These are phyloP conservation scores for Neoascia interrupta DNA, from an alignment of 2,888 invertebrate species.

Conservation along the genomic window DNA sequence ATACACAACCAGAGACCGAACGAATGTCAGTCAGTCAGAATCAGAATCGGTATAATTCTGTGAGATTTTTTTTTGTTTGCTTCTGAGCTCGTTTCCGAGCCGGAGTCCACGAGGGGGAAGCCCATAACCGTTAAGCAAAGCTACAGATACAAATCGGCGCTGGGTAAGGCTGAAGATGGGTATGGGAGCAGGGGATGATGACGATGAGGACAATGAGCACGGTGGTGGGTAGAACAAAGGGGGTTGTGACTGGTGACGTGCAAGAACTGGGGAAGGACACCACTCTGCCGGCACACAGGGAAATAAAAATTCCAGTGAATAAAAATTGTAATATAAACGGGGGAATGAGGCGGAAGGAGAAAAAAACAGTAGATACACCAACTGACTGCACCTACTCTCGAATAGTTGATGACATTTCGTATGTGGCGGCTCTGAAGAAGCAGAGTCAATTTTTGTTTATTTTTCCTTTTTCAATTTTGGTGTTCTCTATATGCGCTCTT, in stretches of 20 bases:
- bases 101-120: conserved; percentile 1
- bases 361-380: conserved; percentile 4
- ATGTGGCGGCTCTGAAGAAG: conserved; percentile 21
- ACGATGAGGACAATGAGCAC: conserved; percentile 35
- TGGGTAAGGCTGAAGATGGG: not conserved
- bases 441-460: conserved; percentile 11
- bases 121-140: conserved; percentile 21
- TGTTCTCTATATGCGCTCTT: too few species aligned
- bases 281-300: conserved; percentile 8
- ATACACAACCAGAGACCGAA: conserved; percentile 5
- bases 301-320: conserved; percentile 52
- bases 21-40: conserved; percentile 49
- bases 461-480: conserved; percentile 1
- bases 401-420: conserved; percentile 48
- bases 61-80: conserved; percentile 23
- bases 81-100: not conserved
- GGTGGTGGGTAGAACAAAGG: conserved; percentile 5
- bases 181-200: not conserved
- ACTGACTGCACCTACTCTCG: conserved; percentile 21
- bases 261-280: conserved; percentile 2
- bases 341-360: not conserved
- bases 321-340: conserved; percentile 41
- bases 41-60: conserved; percentile 53
- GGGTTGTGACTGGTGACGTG: not conserved
- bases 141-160: conserved; percentile 13